A percentile compares a stretch with the other conserved stretches of the same genome.
Conservation (phyloP, 2,888 invertebrate species). For the Platypus cylindrus region DNA sequence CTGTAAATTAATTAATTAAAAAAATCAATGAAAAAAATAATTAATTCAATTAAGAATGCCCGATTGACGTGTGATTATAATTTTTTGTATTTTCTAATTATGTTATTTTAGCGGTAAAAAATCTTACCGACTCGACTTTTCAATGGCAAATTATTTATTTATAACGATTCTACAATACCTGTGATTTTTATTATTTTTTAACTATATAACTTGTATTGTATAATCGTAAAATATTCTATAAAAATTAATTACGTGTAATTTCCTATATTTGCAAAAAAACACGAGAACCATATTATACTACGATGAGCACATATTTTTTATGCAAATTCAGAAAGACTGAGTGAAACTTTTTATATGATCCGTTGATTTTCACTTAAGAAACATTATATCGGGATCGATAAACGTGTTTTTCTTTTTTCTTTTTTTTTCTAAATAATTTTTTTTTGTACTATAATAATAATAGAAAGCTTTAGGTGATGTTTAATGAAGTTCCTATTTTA, state of each 20-base stretch:
- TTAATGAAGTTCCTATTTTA: constrained; percentile 40
- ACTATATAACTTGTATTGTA: constrained; percentile 29
- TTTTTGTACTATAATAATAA: constrained; percentile 38
- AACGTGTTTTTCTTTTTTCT: too few relatives aligned
- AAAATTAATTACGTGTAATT: constrained; percentile 29
- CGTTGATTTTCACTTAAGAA: constrained; percentile 38
- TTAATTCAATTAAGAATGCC: too few relatives aligned
- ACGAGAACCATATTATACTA: constrained; percentile 35
- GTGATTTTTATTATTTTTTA: constrained; percentile 39
- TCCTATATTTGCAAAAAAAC: constrained; percentile 34
- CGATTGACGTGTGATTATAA: too few relatives aligned
- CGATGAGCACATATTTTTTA: constrained; percentile 39
- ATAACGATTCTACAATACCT: constrained; percentile 39
- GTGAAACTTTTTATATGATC: constrained; percentile 39
- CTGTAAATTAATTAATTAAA: too few relatives aligned
- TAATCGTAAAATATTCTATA: constrained; percentile 28
- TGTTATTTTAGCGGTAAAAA: too few relatives aligned
- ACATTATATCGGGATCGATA: constrained; percentile 36
- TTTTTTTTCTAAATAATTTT: too few relatives aligned
- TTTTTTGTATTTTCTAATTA: too few relatives aligned
- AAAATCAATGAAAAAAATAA: too few relatives aligned
- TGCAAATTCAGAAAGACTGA: constrained; percentile 43
- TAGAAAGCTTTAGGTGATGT: constrained; percentile 39
- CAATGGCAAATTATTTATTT: too few relatives aligned
- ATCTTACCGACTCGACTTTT: too few relatives aligned